A percentile compares a stretch with the other conserved stretches of the same genome.
phyloP scores from a whole-genome alignment of 2,888 invertebrate genomes.

The Dorcus hopei region DNA sequence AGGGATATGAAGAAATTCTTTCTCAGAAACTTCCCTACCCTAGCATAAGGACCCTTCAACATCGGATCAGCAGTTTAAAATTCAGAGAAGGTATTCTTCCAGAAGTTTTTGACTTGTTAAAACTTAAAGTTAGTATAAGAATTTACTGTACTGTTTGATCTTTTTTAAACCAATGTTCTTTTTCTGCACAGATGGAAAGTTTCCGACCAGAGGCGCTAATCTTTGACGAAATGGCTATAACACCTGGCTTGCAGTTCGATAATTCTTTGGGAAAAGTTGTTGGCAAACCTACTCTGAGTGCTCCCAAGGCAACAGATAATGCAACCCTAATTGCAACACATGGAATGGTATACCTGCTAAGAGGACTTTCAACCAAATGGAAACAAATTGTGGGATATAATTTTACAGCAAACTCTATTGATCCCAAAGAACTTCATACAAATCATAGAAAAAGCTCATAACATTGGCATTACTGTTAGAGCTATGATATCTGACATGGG shows the following conservation, averaged over 20 bases:
- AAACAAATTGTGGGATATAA: neutral
- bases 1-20: neutral
- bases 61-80: neutral
- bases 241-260: slow-evolving; percentile 2
- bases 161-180: too few species aligned
- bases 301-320: neutral
- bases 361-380: neutral
- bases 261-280: neutral
- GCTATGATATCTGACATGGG: slow-evolving; percentile 1
- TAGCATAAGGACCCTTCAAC: neutral
- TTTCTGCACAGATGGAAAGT: slow-evolving; percentile 1
- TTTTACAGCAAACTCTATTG: neutral
- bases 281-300: neutral
- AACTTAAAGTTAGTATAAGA: neutral
- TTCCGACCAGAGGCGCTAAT: neutral
- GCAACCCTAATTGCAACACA: neutral
- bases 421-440: neutral
- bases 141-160: neutral
- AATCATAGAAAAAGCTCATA: too few species aligned
- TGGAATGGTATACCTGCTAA: neutral
- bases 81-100: neutral
- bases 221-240: slow-evolving; percentile 4
- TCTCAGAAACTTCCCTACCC: too few species aligned
- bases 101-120: neutral
- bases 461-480: neutral